Percentiles rank a stretch among this genome's conserved stretches.
These are phyloP conservation scores for Silvanus unidentatus DNA, from an alignment of 2,888 invertebrate genomes.

Conservation along the genomic window DNA sequence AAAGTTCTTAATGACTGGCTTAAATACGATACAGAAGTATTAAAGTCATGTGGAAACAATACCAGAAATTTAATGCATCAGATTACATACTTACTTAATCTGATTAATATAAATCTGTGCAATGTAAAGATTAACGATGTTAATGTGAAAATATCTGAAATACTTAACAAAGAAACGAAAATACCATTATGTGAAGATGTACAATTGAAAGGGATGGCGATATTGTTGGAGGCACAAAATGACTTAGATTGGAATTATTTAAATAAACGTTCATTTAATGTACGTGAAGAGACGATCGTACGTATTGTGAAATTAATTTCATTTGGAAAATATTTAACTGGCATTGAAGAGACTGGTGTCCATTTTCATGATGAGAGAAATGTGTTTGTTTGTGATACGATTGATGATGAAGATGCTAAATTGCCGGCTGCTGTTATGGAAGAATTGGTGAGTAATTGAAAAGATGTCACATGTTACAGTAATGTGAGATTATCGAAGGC, in stretches of 20 bases:
- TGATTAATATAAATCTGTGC: slow-evolving; percentile 65
- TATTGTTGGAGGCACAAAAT: slow-evolving; percentile 49
- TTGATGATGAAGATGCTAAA: slow-evolving; percentile 19
- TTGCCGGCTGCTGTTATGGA: slow-evolving; percentile 22
- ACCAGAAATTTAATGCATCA: slow-evolving; percentile 75
- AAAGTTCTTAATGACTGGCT: slow-evolving; percentile 83
- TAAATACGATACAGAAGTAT: slow-evolving; percentile 67
- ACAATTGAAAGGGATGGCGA: slow-evolving; percentile 62
- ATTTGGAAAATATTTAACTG: slow-evolving; percentile 67
- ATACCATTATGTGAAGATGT: slow-evolving; percentile 73
- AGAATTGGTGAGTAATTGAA: slow-evolving; percentile 24
- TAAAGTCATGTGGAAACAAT: slow-evolving; percentile 72
- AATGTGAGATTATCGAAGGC: too few relatives aligned
- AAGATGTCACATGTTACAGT: too few relatives aligned
- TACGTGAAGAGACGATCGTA: slow-evolving; percentile 66
- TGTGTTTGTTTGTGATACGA: slow-evolving; percentile 32
- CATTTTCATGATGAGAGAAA: slow-evolving; percentile 52
- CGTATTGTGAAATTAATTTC: slow-evolving; percentile 71
- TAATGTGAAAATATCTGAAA: slow-evolving; percentile 41
- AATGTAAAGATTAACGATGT: slow-evolving; percentile 44
- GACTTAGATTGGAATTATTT: slow-evolving; percentile 65
- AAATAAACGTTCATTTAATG: slow-evolving; percentile 50
- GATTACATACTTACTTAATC: slow-evolving; percentile 73
- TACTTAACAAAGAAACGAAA: slow-evolving; percentile 51
- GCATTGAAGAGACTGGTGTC: slow-evolving; percentile 62